Base-by-base conservation (phyloP, 2,797 vertebrate species). In the Anniella stebbinsi region DNA sequence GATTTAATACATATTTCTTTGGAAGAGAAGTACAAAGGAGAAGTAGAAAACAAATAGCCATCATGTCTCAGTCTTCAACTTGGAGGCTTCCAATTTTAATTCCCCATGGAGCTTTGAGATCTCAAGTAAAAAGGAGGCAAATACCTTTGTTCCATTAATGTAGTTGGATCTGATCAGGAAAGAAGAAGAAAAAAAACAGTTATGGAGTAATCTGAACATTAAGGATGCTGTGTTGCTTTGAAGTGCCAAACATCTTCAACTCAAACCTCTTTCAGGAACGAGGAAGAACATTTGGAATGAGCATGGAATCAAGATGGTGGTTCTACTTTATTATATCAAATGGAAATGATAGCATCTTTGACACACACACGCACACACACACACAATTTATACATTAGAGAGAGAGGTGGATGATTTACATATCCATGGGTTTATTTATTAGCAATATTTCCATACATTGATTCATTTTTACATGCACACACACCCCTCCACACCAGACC, bases 101-200 rank as follows among this genome's bases (percentile, higher is more conserved):
- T 87, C 72, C 5, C 0, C 33, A 51, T 94, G 95, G 75, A 97
- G 88, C 80, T 97, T 96, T 78, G 97, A 94, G 87, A 98, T 75
- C 90, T 98, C 97, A 85, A 97, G 78, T 93, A 97, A 97, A 91
- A 97, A 98, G 83, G 96, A 92, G 77, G 98, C 97, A 93, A 99
- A 98, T 87, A 98, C 90, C 95, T 99, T 99, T 88, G 98, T 98
- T 92, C 99, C 98, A 87, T 98, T 97, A 18, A 99, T 98, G 87
- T 99, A 99, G 96, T 98, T 99, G 94, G 97, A 96, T 94, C 98
- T 99, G 93, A 11, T 93, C 88, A 93, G 67, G 90, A 94, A 84
- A n/a, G 90, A 63, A 88, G 78, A 91, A 23, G 87, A 76, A 30
- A 17, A 23, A 88, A 76, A 30, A 17, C 25, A 6, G 48, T 82